Percentiles rank a stretch among this genome's conserved stretches.
phyloP scores from a whole-genome alignment of 2,797 vertebrate genomes.

The Allobates femoralis region DNA sequence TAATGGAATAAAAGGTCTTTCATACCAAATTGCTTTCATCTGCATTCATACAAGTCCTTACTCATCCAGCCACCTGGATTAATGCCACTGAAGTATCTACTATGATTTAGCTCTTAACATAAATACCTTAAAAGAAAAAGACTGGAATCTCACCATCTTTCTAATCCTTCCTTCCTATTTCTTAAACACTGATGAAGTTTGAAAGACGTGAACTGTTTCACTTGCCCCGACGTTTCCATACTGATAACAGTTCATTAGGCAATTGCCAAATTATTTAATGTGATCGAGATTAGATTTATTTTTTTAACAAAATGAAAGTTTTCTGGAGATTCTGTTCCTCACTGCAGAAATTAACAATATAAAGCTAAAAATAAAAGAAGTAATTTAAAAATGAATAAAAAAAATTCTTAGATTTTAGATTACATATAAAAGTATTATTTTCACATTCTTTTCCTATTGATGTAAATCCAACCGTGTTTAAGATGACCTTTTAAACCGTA shows the following conservation, averaged over 20 bases:
- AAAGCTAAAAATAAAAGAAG: not conserved
- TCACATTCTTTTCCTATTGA: conserved; percentile 16
- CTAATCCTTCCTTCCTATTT: conserved; percentile 13
- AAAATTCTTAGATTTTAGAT: not conserved
- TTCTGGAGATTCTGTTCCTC: not conserved
- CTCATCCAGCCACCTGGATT: not conserved
- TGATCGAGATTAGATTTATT: conserved; percentile 19
- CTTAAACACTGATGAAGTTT: conserved; percentile 23
- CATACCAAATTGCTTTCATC: not conserved
- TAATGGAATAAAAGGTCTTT: not conserved
- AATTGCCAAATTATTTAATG: conserved; percentile 39
- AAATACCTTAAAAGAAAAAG: not conserved
- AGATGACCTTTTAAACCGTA: conserved; percentile 35
- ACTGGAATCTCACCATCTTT: conserved; percentile 16
- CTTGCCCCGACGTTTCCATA: conserved; percentile 8
- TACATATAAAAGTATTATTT: not conserved
- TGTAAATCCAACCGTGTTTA: conserved; percentile 16
- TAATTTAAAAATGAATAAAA: not conserved
- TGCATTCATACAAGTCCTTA: not conserved
- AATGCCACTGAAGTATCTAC: not conserved
- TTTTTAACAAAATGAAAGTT: conserved; percentile 18
- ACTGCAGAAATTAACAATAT: conserved; percentile 7
- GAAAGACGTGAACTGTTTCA: conserved; percentile 21
- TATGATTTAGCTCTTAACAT: not conserved
- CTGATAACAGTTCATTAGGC: conserved; percentile 53